phyloP scores from a whole-genome alignment of 1,140 invertebrate species.

The Cydia splendana region DNA sequence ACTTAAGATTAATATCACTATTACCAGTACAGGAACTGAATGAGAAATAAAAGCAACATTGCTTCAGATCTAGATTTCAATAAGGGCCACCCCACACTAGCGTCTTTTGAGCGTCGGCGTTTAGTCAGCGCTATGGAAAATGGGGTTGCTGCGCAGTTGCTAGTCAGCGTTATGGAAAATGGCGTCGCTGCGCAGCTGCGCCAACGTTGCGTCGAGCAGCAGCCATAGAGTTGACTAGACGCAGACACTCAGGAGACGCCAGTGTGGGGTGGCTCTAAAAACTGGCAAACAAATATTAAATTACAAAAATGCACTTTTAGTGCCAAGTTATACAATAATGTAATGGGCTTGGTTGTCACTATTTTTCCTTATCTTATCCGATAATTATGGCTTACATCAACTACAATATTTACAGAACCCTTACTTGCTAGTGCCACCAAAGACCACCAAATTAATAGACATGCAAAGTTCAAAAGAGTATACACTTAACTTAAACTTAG shows the following conservation, averaged over 20 bases:
- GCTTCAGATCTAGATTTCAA: slow-evolving; percentile 19
- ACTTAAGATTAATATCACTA: slow-evolving; percentile 74
- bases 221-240: too few species aligned
- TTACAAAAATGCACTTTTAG: slow-evolving; percentile 28
- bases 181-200: too few species aligned
- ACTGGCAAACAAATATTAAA: slow-evolving; percentile 19
- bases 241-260: too few species aligned
- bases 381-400: slow-evolving; percentile 11
- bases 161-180: too few species aligned
- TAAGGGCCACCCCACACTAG: background rate
- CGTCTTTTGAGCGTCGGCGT: too few species aligned
- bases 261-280: too few species aligned
- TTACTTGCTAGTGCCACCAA: background rate
- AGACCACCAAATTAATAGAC: background rate
- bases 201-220: too few species aligned
- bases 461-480: background rate
- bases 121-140: too few species aligned
- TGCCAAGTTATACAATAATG: slow-evolving; percentile 17
- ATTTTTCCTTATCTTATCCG: slow-evolving; percentile 11
- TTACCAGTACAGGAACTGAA: slow-evolving; percentile 71
- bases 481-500: background rate
- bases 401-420: background rate
- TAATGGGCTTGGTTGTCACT: slow-evolving; percentile 21
- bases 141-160: too few species aligned
- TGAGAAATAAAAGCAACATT: slow-evolving; percentile 35